Conservation (phyloP, 2,888 invertebrate genomes). For the Brenthis ino region DNA sequence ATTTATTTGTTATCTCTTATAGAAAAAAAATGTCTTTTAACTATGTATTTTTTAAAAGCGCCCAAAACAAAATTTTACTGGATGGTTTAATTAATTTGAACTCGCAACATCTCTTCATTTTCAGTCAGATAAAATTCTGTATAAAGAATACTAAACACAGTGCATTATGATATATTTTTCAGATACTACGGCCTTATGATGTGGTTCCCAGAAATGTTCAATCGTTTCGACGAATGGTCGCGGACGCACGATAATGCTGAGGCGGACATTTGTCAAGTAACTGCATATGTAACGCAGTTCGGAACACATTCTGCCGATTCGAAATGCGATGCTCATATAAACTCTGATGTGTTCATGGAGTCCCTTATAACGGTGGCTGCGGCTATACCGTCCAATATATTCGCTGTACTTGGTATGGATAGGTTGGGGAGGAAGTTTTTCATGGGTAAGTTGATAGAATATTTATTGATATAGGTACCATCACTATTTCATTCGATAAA, state of each 20-base stretch:
- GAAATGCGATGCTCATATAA: slow-evolving; percentile 87
- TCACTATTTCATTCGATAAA: too few relatives aligned
- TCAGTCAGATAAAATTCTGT: too few relatives aligned
- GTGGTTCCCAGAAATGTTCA: slow-evolving; percentile 98
- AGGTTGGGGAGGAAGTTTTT: slow-evolving; percentile 92
- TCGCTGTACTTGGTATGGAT: slow-evolving; percentile 93
- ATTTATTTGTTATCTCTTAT: too few relatives aligned
- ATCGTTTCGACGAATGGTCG: slow-evolving; percentile 92
- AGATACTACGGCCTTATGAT: slow-evolving; percentile 97
- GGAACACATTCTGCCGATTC: slow-evolving; percentile 83
- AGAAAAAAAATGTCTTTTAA: too few relatives aligned
- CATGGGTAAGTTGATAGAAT: slow-evolving; percentile 79
- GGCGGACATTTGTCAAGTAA: slow-evolving; percentile 89
- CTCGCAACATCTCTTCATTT: too few relatives aligned
- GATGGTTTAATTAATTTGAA: too few relatives aligned
- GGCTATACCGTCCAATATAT: slow-evolving; percentile 91
- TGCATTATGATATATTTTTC: slow-evolving; percentile 31
- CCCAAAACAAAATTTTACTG: too few relatives aligned
- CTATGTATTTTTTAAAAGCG: too few relatives aligned
- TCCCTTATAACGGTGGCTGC: slow-evolving; percentile 93
- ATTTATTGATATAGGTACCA: too few relatives aligned
- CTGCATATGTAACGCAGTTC: slow-evolving; percentile 86
- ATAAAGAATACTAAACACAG: too few relatives aligned
- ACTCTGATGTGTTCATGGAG: slow-evolving; percentile 91
- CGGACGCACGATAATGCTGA: slow-evolving; percentile 84